phyloP scores from a whole-genome alignment of 2,888 invertebrate genomes.

The Troglohyphantes excavatus region DNA sequence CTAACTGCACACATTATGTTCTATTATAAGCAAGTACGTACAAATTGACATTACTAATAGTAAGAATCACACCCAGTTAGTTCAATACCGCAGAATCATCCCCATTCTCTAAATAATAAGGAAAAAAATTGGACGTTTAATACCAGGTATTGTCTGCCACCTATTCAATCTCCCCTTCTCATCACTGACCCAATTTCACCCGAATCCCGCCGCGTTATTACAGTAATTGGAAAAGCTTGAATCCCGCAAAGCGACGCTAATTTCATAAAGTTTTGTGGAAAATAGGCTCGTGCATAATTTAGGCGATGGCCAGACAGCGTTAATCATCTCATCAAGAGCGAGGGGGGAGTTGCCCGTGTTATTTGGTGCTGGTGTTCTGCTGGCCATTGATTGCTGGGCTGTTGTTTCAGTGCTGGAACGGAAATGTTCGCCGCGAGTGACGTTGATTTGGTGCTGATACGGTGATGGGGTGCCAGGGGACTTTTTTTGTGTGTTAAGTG shows the following conservation, averaged over 20 bases:
- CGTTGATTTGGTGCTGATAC: conserved; percentile 15
- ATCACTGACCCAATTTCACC: conserved; percentile 61
- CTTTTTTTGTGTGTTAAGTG: not conserved
- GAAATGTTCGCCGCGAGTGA: not conserved
- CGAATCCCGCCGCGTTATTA: conserved; percentile 42
- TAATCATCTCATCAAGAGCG: conserved; percentile 52
- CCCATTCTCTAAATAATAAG: not conserved
- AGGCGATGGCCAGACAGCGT: conserved; percentile 36
- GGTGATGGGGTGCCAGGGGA: not conserved
- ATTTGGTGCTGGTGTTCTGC: not conserved
- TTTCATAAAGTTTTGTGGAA: conserved; percentile 49
- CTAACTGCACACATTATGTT: no score
- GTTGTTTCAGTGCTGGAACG: conserved; percentile 10
- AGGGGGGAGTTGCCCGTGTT: not conserved
- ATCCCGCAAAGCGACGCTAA: conserved; percentile 34
- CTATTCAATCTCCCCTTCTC: conserved; percentile 37
- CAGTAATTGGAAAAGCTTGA: conserved; percentile 31
- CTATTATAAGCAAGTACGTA: no score
- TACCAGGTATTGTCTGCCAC: not conserved
- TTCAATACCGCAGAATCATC: not conserved
- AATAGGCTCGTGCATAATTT: conserved; percentile 64
- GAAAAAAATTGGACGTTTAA: no score
- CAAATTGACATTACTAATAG: no score
- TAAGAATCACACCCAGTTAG: no score
- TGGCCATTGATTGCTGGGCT: conserved; percentile 27